Evolutionary conservation across 2,797 vertebrate species (phyloP), one percentile per base, ranked within the genome.

Genomic region (Scarus forsteni): DNA sequence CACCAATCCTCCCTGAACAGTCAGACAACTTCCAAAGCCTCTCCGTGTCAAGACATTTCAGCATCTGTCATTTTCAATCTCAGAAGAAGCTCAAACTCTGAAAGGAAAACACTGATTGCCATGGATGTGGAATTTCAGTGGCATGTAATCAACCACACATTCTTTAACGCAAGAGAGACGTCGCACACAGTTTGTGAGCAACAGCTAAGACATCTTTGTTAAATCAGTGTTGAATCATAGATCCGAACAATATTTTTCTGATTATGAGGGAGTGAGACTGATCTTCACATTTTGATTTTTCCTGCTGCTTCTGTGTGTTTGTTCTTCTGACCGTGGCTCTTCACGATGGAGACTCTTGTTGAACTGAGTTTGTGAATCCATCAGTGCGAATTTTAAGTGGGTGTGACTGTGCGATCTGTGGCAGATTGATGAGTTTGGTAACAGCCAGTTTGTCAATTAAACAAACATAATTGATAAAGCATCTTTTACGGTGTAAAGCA

Each of bases 311-410:
- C 51, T 62, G 10, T 15, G 12, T 61, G 43, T 49, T 57, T 63
- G 46, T 50, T 38, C 16, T 50, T 38, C 16, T 38, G 36, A n/a
- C 39, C 36, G 51, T 38, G 18, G 12, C 48, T 43, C 52, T 13
- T 14, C 14, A 40, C 27, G 46, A 27, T 45, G 16, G 44, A 50
- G 18, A 39, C 38, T 39, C 38, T 39, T 7, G 38, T 39, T 38
- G 40, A 42, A 19, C 27, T 43, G n/a, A 18, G 48, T 66, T 66
- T 73, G 50, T 45, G 34, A 51, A 50, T 58, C 45, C 38, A 56
- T 49, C 56, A 60, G 45, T 15, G 7, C 39, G 48, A 8, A 61
- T 5, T 10, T 14, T 19, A 48, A 63, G 14, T 68, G 59, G 46
- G 52, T 9, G 52, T 27, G 4, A 27, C 27, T 27, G 27, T 77